Evolutionary conservation across 2,797 vertebrate species (phyloP).

Genomic region (Clarias laeviceps): DNA sequence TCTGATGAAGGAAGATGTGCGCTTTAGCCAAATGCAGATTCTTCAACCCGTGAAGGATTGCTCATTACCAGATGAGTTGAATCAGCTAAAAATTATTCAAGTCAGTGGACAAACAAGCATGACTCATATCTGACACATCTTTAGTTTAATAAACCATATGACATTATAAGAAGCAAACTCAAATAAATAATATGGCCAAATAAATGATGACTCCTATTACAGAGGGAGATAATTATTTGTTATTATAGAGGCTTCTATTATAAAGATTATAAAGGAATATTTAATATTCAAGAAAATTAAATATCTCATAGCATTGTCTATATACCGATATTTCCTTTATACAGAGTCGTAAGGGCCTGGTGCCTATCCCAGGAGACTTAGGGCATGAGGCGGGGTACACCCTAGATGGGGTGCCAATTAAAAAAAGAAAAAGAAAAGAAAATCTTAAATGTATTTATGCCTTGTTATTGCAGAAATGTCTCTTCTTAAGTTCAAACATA

Average conservation of each 20-base stretch:
- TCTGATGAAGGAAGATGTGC: not conserved
- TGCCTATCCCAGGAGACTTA: too few species aligned
- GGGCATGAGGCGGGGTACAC: too few species aligned
- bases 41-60: not conserved
- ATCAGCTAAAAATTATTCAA: not conserved
- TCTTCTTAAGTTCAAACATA: constrained; percentile 8
- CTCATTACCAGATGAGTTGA: not conserved
- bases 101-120: not conserved
- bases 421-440: not conserved
- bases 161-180: not conserved
- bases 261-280: too few species aligned
- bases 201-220: not conserved
- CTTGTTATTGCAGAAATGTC: not conserved
- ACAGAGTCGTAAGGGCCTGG: too few species aligned
- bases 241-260: too few species aligned
- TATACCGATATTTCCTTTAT: too few species aligned
- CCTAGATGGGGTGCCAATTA: too few species aligned
- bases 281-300: too few species aligned
- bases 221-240: too few species aligned
- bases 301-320: too few species aligned
- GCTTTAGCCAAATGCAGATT: not conserved
- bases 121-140: not conserved
- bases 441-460: not conserved
- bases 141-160: not conserved
- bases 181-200: not conserved